Conservation (phyloP, 1,140 invertebrate genomes). For the Conus ventricosus region DNA sequence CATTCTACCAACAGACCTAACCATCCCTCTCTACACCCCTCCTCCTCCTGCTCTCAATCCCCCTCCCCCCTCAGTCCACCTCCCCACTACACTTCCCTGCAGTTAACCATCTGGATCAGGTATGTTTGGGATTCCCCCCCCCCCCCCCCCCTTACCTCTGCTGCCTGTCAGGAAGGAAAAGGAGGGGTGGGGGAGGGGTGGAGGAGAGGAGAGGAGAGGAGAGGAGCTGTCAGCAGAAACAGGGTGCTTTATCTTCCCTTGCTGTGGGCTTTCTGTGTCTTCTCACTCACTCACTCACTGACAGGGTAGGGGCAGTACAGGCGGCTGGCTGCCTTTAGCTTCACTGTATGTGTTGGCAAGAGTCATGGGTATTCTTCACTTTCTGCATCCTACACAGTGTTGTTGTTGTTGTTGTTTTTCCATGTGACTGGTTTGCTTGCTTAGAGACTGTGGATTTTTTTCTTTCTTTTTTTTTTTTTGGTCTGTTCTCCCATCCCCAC, state of each 20-base stretch:
- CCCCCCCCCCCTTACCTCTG: background rate
- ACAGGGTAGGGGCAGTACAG: background rate
- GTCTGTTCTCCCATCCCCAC: too few relatives aligned
- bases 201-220: background rate
- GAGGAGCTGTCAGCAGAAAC: background rate
- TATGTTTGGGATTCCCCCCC: slow-evolving; percentile 9
- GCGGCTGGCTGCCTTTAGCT: background rate
- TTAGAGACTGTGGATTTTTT: too few relatives aligned
- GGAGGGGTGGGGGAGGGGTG: background rate
- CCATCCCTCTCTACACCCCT: background rate
- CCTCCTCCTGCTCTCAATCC: background rate
- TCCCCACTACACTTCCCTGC: background rate
- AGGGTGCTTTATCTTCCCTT: background rate
- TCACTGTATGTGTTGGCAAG: too few relatives aligned
- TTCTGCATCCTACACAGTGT: background rate
- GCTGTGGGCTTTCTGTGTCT: too few relatives aligned
- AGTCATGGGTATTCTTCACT: too few relatives aligned
- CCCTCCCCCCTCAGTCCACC: background rate
- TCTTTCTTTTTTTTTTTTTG: too few relatives aligned
- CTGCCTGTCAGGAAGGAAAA: background rate
- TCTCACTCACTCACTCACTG: background rate
- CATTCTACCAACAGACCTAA: background rate
- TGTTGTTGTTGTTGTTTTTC: background rate
- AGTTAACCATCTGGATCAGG: slow-evolving; percentile 31
- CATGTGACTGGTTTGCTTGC: background rate